Evolutionary conservation across 2,113 vertebrate genomes (phyloP).

Genomic region (Pongo pygmaeus): DNA sequence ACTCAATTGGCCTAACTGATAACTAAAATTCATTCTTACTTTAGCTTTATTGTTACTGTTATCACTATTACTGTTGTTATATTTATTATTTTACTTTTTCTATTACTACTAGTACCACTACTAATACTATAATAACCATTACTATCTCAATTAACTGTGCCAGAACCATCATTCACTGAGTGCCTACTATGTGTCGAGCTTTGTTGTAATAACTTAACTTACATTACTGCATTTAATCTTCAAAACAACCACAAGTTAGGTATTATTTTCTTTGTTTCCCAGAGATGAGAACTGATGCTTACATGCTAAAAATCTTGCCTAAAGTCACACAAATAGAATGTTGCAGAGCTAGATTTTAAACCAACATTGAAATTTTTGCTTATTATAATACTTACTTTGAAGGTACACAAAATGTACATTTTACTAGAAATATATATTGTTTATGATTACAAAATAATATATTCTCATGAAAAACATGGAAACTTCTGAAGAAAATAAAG

Average conservation of each 20-base stretch:
- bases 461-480: background rate
- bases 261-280: constrained; percentile 19
- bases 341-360: constrained; percentile 41
- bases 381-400: constrained; percentile 11
- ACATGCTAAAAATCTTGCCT: background rate
- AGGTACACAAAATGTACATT: background rate
- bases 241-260: background rate
- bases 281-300: background rate
- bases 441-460: constrained; percentile 22
- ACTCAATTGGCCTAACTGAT: background rate
- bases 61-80: background rate
- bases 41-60: background rate
- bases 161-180: background rate
- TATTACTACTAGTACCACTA: background rate
- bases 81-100: constrained; percentile 11
- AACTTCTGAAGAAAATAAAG: background rate
- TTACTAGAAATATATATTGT: background rate
- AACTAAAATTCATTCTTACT: constrained; percentile 25
- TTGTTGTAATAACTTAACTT: constrained; percentile 12
- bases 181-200: background rate
- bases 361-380: background rate
- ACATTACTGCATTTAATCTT: constrained; percentile 15
- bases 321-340: background rate
- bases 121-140: background rate
- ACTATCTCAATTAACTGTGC: background rate